Percentiles rank a stretch among this genome's conserved stretches.
Evolutionary conservation across 2,797 vertebrate genomes (phyloP).

Genomic region (Diglossa cyanea): DNA sequence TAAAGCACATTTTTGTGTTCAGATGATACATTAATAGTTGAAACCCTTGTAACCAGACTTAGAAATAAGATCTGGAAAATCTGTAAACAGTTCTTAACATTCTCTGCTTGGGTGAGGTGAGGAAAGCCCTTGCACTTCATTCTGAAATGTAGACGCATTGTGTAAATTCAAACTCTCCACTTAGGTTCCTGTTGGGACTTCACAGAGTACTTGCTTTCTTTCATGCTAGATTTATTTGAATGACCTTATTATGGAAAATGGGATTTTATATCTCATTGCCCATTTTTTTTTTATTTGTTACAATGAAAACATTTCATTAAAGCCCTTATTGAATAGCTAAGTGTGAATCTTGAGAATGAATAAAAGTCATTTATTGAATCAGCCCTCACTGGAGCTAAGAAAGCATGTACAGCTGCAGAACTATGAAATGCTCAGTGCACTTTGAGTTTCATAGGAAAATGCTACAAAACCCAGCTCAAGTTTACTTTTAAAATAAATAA

Average conservation of each 20-base stretch:
- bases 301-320: slow-evolving; percentile 52
- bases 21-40: not conserved
- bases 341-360: slow-evolving; percentile 48
- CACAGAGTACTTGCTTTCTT: slow-evolving; percentile 16
- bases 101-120: not conserved
- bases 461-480: not conserved
- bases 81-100: not conserved
- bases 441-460: not conserved
- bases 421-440: not conserved
- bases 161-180: slow-evolving; percentile 29
- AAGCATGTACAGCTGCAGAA: not conserved
- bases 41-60: not conserved
- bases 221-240: slow-evolving; percentile 59
- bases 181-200: slow-evolving; percentile 52
- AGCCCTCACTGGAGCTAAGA: not conserved
- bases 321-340: slow-evolving; percentile 20
- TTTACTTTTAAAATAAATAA: not conserved
- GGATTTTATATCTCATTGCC: slow-evolving; percentile 48
- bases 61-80: not conserved
- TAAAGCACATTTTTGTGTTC: not conserved
- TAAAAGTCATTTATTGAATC: slow-evolving; percentile 23
- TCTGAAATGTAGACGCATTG: not conserved
- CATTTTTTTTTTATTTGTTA: slow-evolving; percentile 39
- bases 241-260: slow-evolving; percentile 40
- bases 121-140: not conserved